Percentiles rank a stretch among this genome's conserved stretches.
Conservation (phyloP, 2,113 vertebrate genomes). For the Chloroceryle aenea region DNA sequence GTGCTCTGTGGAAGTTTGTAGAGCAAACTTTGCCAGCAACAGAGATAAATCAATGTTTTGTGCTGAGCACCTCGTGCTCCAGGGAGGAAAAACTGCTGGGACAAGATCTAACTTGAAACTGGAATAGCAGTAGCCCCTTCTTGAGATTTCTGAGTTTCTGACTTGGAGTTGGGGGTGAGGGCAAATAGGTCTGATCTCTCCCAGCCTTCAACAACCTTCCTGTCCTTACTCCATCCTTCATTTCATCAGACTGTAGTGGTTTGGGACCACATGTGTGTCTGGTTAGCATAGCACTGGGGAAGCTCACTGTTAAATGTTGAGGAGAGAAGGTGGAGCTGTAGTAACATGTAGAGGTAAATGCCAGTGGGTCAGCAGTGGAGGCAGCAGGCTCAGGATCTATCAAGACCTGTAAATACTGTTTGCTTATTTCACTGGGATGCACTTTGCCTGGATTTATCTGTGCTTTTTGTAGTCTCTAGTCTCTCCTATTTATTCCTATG, state of each 20-base stretch:
- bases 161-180: neutral
- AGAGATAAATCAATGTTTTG: neutral
- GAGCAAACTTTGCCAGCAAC: accelerated
- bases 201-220: neutral
- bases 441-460: neutral
- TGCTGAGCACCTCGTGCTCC: neutral
- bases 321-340: neutral
- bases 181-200: neutral
- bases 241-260: neutral
- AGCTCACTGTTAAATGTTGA: neutral
- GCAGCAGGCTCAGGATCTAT: neutral
- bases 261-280: accelerated
- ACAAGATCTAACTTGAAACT: neutral
- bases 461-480: neutral
- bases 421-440: neutral
- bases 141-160: neutral
- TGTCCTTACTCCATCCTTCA: neutral
- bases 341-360: neutral
- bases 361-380: neutral
- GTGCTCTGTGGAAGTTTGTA: neutral
- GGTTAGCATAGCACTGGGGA: accelerated
- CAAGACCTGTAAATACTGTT: neutral
- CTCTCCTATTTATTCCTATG: neutral
- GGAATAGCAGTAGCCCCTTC: neutral
- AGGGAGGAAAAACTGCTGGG: neutral